A percentile compares a stretch with the other conserved stretches of the same genome.
These are phyloP conservation scores for Australoheros scitulus DNA, from an alignment of 2,113 vertebrate species.

Conservation along the genomic window DNA sequence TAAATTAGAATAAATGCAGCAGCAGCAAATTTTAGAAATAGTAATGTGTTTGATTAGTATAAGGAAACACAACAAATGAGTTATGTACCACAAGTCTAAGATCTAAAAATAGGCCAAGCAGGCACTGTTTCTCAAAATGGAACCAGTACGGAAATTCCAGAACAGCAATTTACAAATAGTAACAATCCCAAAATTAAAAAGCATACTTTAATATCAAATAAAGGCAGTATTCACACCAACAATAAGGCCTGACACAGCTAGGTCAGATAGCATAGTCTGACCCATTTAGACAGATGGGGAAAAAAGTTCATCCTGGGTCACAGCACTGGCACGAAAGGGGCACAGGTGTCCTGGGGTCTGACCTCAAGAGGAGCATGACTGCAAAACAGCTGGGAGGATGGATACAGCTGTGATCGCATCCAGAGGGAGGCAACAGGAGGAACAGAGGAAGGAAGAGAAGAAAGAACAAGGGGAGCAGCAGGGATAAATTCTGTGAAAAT, in stretches of 20 bases:
- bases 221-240: neutral
- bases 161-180: neutral
- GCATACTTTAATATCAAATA: neutral
- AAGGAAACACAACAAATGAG: neutral
- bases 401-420: slow-evolving; percentile 50
- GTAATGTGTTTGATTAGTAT: neutral
- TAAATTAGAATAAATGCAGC: neutral
- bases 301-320: slow-evolving; percentile 32
- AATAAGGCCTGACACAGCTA: neutral
- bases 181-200: neutral
- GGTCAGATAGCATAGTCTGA: neutral
- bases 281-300: neutral
- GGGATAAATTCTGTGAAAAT: slow-evolving; percentile 2
- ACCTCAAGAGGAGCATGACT: slow-evolving; percentile 7
- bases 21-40: neutral
- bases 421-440: slow-evolving; percentile 38
- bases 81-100: neutral
- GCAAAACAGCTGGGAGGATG: slow-evolving; percentile 64
- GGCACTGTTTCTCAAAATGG: neutral
- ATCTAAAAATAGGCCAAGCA: neutral
- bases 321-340: neutral
- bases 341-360: slow-evolving; percentile 34
- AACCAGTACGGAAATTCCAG: neutral
- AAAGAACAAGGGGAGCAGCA: neutral
- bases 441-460: slow-evolving; percentile 45